A percentile compares a stretch with the other conserved stretches of the same genome.
Conservation (phyloP, 2,797 vertebrate genomes). For the Moxostoma hubbsi region DNA sequence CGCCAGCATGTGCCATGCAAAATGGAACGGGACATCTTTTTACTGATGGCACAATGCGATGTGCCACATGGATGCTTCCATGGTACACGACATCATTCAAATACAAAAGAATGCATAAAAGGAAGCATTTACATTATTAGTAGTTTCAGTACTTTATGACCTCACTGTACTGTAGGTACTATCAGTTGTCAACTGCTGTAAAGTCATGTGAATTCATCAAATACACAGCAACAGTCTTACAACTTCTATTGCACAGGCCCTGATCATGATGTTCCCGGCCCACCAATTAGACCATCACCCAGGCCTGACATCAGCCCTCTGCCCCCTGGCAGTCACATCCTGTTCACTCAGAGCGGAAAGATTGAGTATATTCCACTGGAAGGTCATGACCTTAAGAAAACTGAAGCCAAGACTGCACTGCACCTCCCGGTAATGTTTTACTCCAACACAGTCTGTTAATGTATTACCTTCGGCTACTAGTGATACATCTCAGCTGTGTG, state of each 20-base stretch:
- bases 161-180: not conserved
- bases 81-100: no score
- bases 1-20: no score
- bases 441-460: not conserved
- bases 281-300: conserved; percentile 79
- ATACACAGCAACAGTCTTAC: not conserved
- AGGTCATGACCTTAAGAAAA: conserved; percentile 80
- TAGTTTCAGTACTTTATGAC: not conserved
- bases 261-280: conserved; percentile 71
- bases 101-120: no score
- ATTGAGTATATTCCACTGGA: conserved; percentile 88
- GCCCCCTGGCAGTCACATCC: conserved; percentile 82
- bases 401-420: conserved; percentile 82
- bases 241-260: conserved; percentile 73
- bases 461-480: not conserved
- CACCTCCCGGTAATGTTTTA: conserved; percentile 85
- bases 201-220: not conserved
- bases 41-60: no score
- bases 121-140: not conserved
- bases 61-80: no score
- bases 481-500: no score
- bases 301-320: conserved; percentile 82
- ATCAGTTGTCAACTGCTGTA: not conserved
- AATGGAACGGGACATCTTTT: no score
- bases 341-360: conserved; percentile 91